Evolutionary conservation across 2,113 vertebrate species (phyloP), one percentile per base, ranked within the genome.

Genomic region (Xiphorhynchus elegans): DNA sequence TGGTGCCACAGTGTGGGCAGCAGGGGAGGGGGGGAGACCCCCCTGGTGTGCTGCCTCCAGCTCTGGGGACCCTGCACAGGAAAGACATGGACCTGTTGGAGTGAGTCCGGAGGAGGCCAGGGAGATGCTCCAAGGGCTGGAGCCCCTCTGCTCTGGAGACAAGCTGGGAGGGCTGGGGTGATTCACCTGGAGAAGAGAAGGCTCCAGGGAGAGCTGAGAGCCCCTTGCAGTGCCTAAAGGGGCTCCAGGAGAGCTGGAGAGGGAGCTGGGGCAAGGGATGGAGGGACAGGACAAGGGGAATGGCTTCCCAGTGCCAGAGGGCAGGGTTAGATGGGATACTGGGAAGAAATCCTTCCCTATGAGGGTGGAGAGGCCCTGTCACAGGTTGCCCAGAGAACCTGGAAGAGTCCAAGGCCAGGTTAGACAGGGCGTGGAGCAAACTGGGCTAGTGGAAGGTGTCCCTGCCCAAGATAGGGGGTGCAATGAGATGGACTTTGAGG

Each of bases 31-130:
- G 25, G 19, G 24, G 66, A 70, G 56, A 70, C 40, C 56, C 33
- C 46, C 55, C 64, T 78, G 84, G 55, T 77, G 84, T 77, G 73
- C 63, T 86, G 53, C 73, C 20, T 10, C 59, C 44, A 52, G 44
- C 13, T 4, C 33, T 33, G 84, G 44, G 44, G 10, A 9, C 10
- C 37, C 35, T 68, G 16, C 35, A 58, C 3, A 15, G 20, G 20
- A 8, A 37, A 26, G 10, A 37, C 6, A 0, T 20, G 52, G 62
- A 59, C 25, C 62, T 86, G 44, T 23, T 74, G 69, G 50, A 47
- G 19, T 4, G 3, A 50, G 5, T 4, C 19, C 62, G 59, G 72
- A 1, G 37, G 5, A 59, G 4, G 1, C 25, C 62, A 50, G 0
- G 0, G 52, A 49, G 29, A 18, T 40, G 11, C 6, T 1, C 69